These are phyloP conservation scores for Cosmopolites sordidus DNA, from an alignment of 2,888 invertebrate species.

Conservation along the genomic window DNA sequence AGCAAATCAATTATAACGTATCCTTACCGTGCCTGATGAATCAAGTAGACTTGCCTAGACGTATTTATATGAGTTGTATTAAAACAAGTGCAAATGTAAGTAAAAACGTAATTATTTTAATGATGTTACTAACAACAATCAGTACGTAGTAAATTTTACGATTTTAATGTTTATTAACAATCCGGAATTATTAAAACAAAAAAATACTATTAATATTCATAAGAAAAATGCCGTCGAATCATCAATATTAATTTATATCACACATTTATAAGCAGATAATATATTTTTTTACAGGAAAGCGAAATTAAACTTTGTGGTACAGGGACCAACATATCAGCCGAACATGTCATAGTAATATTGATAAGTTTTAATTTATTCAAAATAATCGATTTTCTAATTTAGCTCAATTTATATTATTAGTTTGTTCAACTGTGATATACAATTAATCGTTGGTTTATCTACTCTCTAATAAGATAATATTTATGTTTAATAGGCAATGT, in stretches of 20 bases:
- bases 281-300: slow-evolving; percentile 55
- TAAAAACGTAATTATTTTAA: slow-evolving; percentile 21
- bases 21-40: slow-evolving; percentile 45
- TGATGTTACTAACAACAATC: too few species aligned
- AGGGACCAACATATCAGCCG: slow-evolving; percentile 37
- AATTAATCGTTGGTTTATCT: neutral
- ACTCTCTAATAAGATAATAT: too few species aligned
- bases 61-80: slow-evolving; percentile 71
- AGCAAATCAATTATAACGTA: slow-evolving; percentile 48
- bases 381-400: slow-evolving; percentile 11
- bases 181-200: too few species aligned
- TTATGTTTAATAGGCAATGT: too few species aligned
- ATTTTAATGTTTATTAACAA: too few species aligned
- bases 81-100: slow-evolving; percentile 71
- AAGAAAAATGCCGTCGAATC: too few species aligned
- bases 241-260: too few species aligned
- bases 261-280: neutral
- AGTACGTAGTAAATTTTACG: too few species aligned
- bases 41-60: slow-evolving; percentile 59
- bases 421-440: slow-evolving; percentile 24
- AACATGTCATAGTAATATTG: slow-evolving; percentile 16
- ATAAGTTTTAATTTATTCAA: slow-evolving; percentile 19
- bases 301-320: slow-evolving; percentile 64
- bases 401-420: slow-evolving; percentile 14
- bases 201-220: too few species aligned